A percentile compares a stretch with the other conserved stretches of the same genome.
Evolutionary conservation across 2,113 vertebrate genomes (phyloP).

Genomic region (Polypterus senegalus): DNA sequence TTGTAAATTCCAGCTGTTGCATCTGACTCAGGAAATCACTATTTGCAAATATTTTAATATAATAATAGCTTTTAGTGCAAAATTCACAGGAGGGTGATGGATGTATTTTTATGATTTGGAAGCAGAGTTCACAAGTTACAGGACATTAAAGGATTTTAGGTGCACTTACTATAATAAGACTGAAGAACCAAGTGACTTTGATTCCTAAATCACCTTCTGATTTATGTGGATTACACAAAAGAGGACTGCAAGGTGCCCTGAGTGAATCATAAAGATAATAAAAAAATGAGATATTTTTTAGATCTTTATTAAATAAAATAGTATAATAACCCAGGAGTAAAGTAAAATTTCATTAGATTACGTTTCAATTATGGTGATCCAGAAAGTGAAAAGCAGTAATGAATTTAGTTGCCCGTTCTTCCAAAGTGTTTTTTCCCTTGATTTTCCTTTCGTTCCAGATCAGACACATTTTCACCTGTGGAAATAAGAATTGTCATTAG

Average conservation of each 20-base stretch:
- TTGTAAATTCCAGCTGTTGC: background rate
- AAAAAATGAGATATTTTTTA: background rate
- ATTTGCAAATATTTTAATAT: constrained; percentile 9
- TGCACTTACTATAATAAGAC: constrained; percentile 2
- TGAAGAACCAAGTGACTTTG: background rate
- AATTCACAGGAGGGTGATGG: constrained; percentile 15
- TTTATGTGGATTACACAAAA: background rate
- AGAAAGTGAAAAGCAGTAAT: no score
- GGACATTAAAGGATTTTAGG: constrained; percentile 9
- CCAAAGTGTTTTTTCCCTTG: no score
- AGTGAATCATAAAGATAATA: background rate
- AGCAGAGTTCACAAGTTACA: background rate
- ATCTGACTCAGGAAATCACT: constrained; percentile 1
- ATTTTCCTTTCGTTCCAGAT: no score
- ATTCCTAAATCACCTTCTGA: background rate
- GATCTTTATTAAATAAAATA: background rate
- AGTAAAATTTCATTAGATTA: no score
- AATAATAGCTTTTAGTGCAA: constrained; percentile 17
- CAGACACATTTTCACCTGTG: no score
- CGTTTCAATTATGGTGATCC: no score
- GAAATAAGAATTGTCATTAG: no score
- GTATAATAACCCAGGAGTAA: no score
- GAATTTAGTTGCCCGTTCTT: no score
- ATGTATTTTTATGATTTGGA: constrained; percentile 8
- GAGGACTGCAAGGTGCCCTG: background rate